Evolutionary conservation across 2,113 vertebrate genomes (phyloP).

Genomic region (Lagopus leucura): DNA sequence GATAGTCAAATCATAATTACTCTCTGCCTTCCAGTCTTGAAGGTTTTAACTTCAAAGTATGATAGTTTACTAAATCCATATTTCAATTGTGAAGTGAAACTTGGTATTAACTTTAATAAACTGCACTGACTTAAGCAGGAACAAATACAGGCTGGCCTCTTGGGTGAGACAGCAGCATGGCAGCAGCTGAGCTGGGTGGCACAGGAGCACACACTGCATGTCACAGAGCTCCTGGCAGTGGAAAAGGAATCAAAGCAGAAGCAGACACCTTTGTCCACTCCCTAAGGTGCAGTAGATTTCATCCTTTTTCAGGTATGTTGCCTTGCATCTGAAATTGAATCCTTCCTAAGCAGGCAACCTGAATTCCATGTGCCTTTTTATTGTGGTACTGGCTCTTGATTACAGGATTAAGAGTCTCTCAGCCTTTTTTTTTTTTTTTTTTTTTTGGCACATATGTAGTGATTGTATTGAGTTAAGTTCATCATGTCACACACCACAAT

Average conservation of each 20-base stretch:
- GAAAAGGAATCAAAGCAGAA: not conserved
- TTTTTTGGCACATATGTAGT: not conserved
- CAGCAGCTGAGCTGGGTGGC: not conserved
- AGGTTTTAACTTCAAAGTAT: not conserved
- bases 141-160: not conserved
- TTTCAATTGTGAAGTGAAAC: not conserved
- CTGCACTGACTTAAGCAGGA: not conserved
- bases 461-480: not conserved
- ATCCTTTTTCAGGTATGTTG: not conserved
- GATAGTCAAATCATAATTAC: not conserved
- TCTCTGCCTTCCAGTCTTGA: not conserved
- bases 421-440: not conserved
- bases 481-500: not conserved
- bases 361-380: not conserved
- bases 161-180: rapidly evolving
- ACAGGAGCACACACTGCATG: not conserved
- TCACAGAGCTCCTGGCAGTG: not conserved
- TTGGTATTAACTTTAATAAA: not conserved
- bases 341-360: not conserved
- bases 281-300: not conserved
- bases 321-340: not conserved
- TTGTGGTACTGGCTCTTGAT: not conserved
- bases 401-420: not conserved
- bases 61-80: not conserved
- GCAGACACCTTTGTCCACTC: not conserved